Evolutionary conservation across 2,797 vertebrate species (phyloP).

Genomic region (Pelodytes ibericus): DNA sequence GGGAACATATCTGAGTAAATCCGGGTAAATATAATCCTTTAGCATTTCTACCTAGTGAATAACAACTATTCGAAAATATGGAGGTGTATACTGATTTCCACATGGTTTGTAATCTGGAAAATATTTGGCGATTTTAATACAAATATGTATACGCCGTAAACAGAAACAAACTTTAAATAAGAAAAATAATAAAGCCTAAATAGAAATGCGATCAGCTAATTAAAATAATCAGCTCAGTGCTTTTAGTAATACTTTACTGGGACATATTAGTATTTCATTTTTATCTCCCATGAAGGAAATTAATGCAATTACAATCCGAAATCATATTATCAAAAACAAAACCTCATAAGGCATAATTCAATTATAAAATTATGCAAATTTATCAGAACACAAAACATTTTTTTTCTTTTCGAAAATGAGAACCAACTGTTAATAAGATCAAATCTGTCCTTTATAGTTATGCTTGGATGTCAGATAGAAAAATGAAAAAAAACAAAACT

Average conservation of each 20-base stretch:
- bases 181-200: not conserved
- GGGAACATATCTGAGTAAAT: too few relatives aligned
- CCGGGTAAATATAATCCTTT: too few relatives aligned
- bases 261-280: conserved; percentile 60
- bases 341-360: conserved; percentile 59
- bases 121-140: not conserved
- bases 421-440: conserved; percentile 21
- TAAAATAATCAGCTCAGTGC: conserved; percentile 29
- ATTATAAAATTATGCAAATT: conserved; percentile 67
- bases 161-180: conserved; percentile 4
- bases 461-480: not conserved
- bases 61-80: not conserved
- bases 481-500: not conserved
- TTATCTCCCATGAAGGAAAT: conserved; percentile 55
- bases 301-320: conserved; percentile 61
- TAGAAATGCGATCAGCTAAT: conserved; percentile 26
- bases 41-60: not conserved
- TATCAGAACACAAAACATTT: conserved; percentile 55
- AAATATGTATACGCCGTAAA: conserved; percentile 18
- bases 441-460: conserved; percentile 13
- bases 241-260: conserved; percentile 24
- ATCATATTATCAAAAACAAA: conserved; percentile 60
- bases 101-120: not conserved
- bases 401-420: conserved; percentile 11
- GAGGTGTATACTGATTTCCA: not conserved